phyloP scores from a whole-genome alignment of 2,888 invertebrate genomes.

The Polietes domitor region DNA sequence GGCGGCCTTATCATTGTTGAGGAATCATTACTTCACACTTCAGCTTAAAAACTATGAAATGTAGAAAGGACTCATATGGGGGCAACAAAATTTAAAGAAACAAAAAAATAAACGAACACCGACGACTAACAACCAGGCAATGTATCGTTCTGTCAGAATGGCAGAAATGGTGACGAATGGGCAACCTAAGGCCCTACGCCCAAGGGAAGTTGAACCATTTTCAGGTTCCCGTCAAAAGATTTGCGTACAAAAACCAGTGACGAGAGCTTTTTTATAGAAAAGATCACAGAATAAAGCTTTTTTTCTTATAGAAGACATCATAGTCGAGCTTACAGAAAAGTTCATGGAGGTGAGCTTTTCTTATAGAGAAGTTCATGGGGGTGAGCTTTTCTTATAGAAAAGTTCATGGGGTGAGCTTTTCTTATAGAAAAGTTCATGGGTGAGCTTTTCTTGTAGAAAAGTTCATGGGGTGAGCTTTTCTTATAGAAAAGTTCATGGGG shows the following conservation, averaged over 20 bases:
- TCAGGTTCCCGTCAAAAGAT: too few relatives aligned
- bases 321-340: too few relatives aligned
- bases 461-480: too few relatives aligned
- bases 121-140: conserved; percentile 38
- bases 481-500: not conserved
- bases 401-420: too few relatives aligned
- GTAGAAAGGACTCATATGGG: conserved; percentile 56
- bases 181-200: not conserved
- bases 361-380: too few relatives aligned
- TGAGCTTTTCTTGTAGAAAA: not conserved
- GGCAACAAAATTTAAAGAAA: conserved; percentile 18
- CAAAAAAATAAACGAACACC: conserved; percentile 6
- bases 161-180: conserved; percentile 8
- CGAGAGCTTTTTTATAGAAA: too few relatives aligned
- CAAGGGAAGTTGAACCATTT: too few relatives aligned
- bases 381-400: too few relatives aligned
- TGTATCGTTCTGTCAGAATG: conserved; percentile 34
- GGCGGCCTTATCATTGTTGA: conserved; percentile 76
- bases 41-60: conserved; percentile 67
- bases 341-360: too few relatives aligned
- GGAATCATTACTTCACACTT: conserved; percentile 80
- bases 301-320: too few relatives aligned
- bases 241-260: too few relatives aligned
- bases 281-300: too few relatives aligned
- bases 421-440: not conserved